phyloP scores from a whole-genome alignment of 1,140 invertebrate species.

The Euglossa dilemma region DNA sequence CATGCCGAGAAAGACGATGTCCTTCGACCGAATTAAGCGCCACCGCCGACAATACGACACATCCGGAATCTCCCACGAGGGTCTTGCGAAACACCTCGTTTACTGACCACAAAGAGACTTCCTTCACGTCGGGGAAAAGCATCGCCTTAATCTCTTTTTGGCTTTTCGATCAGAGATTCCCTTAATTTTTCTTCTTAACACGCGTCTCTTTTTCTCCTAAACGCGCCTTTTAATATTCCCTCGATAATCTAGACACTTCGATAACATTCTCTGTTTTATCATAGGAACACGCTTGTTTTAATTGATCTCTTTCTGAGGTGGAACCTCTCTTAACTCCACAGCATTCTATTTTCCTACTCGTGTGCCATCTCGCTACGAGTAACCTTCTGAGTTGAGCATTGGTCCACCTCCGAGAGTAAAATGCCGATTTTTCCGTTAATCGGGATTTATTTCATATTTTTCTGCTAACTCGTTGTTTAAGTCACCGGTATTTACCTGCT shows the following conservation, averaged over 20 bases:
- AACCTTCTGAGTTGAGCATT: neutral
- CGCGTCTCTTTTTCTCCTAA: neutral
- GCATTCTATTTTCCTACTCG: constrained; percentile 32
- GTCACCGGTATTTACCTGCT: neutral
- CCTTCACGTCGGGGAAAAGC: neutral
- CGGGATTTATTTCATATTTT: neutral
- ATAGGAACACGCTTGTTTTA: neutral
- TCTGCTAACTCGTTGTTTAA: neutral
- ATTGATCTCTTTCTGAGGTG: constrained; percentile 33
- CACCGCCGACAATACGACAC: constrained; percentile 49
- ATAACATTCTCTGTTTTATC: constrained; percentile 22
- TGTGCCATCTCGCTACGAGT: neutral
- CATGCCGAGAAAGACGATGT: constrained; percentile 58
- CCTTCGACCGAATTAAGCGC: constrained; percentile 53
- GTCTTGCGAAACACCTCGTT: constrained; percentile 47
- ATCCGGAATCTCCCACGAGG: constrained; percentile 38
- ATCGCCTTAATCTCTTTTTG: constrained; percentile 19
- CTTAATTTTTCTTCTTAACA: neutral
- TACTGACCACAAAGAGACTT: constrained; percentile 23
- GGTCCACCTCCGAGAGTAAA: constrained; percentile 17
- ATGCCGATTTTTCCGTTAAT: neutral
- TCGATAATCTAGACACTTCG: constrained; percentile 38
- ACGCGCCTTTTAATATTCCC: constrained; percentile 35
- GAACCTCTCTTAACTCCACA: constrained; percentile 14
- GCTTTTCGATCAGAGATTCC: constrained; percentile 9